Conservation (phyloP, 2,113 vertebrate genomes). For the Pontoporia blainvillei region DNA sequence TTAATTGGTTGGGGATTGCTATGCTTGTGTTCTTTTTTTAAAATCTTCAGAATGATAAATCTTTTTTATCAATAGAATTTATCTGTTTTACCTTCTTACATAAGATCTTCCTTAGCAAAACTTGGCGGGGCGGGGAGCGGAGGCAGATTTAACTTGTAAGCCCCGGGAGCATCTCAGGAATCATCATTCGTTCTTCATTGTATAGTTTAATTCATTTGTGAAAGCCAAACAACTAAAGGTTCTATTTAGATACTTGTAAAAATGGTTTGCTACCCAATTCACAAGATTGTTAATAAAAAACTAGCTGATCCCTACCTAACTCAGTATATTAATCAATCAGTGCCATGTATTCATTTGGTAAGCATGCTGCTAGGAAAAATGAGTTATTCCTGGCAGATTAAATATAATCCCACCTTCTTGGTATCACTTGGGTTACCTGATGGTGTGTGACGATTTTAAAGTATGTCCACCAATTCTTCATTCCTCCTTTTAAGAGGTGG, state of each 20-base stretch:
- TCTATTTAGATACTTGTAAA: slow-evolving; percentile 22
- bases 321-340: not conserved
- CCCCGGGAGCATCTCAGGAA: not conserved
- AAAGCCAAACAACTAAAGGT: not conserved
- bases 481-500: not conserved
- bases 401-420: not conserved
- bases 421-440: not conserved
- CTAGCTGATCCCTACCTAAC: not conserved
- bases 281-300: not conserved
- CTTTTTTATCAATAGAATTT: not conserved
- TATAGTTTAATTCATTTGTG: slow-evolving; percentile 10
- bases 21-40: not conserved
- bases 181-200: not conserved
- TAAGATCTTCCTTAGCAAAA: not conserved
- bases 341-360: not conserved
- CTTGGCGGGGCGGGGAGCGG: not conserved
- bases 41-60: not conserved
- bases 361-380: not conserved
- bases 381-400: not conserved
- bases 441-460: not conserved
- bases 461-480: not conserved
- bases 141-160: not conserved
- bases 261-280: not conserved
- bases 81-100: not conserved
- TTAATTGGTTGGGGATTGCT: slow-evolving; percentile 19